These are phyloP conservation scores for Dascyllus trimaculatus DNA, from an alignment of 2,113 vertebrate genomes.

Conservation along the genomic window DNA sequence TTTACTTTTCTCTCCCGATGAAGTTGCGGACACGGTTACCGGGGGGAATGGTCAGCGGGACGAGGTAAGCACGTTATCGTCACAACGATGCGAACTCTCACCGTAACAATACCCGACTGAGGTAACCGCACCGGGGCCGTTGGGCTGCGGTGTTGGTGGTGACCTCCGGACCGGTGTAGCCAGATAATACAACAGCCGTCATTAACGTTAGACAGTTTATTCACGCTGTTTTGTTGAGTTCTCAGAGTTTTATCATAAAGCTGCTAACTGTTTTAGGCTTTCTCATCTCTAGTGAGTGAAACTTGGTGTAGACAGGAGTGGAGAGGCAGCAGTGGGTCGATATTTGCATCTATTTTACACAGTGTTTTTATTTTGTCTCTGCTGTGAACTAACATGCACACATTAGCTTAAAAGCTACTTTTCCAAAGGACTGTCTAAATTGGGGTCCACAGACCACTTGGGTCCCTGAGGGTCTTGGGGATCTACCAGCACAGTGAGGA, in stretches of 20 bases:
- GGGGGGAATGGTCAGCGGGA: conserved; percentile 37
- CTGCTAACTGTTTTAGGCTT: background rate
- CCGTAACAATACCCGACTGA: background rate
- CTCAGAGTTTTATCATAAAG: background rate
- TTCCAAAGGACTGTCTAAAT: too few species aligned
- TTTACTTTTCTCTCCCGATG: conserved; percentile 30
- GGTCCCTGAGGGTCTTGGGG: background rate
- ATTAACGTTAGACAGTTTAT: background rate
- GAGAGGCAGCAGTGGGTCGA: background rate
- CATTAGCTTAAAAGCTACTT: background rate
- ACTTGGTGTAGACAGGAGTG: background rate
- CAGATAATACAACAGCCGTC: conserved; percentile 15
- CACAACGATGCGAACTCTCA: background rate
- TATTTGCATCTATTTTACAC: conserved; percentile 71
- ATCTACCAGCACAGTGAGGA: background rate
- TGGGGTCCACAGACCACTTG: background rate
- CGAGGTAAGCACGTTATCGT: conserved; percentile 60
- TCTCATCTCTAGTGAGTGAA: background rate
- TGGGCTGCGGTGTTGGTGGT: conserved; percentile 31
- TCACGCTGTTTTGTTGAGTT: background rate
- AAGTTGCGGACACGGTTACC: conserved; percentile 4
- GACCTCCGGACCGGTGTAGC: conserved; percentile 66
- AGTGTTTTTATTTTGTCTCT: conserved; percentile 25
- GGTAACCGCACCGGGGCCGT: conserved; percentile 26
- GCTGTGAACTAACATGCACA: background rate